Evolutionary conservation across 2,113 vertebrate species (phyloP).

Genomic region (Cricetomys ansorgei): DNA sequence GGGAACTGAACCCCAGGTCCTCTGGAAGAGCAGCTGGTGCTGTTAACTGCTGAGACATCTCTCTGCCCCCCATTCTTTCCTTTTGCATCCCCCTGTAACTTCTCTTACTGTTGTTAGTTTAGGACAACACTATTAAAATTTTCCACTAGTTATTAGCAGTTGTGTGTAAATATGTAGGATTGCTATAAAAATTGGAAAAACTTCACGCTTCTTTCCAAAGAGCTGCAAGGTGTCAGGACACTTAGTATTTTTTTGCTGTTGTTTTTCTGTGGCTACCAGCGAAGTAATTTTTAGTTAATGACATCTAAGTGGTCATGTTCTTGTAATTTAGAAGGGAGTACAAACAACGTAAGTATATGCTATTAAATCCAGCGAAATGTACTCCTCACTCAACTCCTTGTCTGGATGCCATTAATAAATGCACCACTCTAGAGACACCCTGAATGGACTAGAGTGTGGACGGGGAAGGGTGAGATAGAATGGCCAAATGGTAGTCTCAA

Average conservation of each 20-base stretch:
- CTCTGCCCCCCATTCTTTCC: not conserved
- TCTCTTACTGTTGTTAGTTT: not conserved
- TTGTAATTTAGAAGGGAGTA: not conserved
- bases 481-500: not conserved
- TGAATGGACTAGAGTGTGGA: not conserved
- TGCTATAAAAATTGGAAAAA: not conserved
- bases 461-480: not conserved
- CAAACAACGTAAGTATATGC: not conserved
- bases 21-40: not conserved
- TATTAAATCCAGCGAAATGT: not conserved
- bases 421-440: not conserved
- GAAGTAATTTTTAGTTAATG: not conserved
- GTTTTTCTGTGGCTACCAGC: not conserved
- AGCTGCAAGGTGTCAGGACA: not conserved
- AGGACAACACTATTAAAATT: not conserved
- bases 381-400: not conserved
- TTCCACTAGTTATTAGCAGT: not conserved
- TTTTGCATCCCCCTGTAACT: not conserved
- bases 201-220: not conserved
- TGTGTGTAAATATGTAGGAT: not conserved
- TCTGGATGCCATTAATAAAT: not conserved
- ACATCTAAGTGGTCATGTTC: not conserved
- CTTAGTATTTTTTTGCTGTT: not conserved
- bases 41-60: no score
- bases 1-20: not conserved